phyloP scores from a whole-genome alignment of 2,888 invertebrate genomes.

The Eucera pruinosa region DNA sequence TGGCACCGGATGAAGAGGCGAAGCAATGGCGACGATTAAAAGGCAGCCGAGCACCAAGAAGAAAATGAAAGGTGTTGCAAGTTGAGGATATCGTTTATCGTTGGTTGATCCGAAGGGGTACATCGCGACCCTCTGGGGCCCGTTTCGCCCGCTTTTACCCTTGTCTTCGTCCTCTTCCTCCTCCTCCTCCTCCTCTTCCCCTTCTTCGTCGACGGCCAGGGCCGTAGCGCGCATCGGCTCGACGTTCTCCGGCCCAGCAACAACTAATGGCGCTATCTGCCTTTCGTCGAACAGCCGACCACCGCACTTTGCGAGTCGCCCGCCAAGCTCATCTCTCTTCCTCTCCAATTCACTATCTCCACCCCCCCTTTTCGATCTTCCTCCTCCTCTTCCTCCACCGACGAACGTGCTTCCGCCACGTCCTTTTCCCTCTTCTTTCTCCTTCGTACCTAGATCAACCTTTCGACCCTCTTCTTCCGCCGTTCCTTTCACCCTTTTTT shows the following conservation, averaged over 20 bases:
- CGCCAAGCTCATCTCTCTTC: conserved; percentile 77
- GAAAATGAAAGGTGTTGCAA: conserved; percentile 30
- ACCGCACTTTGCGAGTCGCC: conserved; percentile 74
- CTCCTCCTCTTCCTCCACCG: conserved; percentile 29
- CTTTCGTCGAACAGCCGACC: conserved; percentile 73
- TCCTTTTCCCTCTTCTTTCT: conserved; percentile 58
- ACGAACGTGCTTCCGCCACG: conserved; percentile 52
- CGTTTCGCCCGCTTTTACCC: conserved; percentile 34
- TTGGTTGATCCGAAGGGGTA: conserved; percentile 38
- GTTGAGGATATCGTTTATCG: conserved; percentile 23
- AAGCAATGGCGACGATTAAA: conserved; percentile 72
- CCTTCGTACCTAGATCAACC: conserved; percentile 63
- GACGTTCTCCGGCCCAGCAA: conserved; percentile 64
- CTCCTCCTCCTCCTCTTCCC: conserved; percentile 65
- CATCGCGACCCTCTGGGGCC: conserved; percentile 62
- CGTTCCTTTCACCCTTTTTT: conserved; percentile 39
- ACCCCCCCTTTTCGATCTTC: conserved; percentile 17
- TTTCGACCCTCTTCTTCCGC: conserved; percentile 62
- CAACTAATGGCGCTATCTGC: conserved; percentile 78
- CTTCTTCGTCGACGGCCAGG: conserved; percentile 72
- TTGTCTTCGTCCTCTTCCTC: conserved; percentile 58
- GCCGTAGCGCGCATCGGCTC: conserved; percentile 76
- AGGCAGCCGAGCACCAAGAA: conserved; percentile 55
- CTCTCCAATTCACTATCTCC: conserved; percentile 47
- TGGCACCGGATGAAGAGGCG: conserved; percentile 78